A percentile compares a stretch with the other conserved stretches of the same genome.
These are phyloP conservation scores for Acrocephalus kingi DNA, from an alignment of 2,113 vertebrate genomes.

Conservation along the genomic window DNA sequence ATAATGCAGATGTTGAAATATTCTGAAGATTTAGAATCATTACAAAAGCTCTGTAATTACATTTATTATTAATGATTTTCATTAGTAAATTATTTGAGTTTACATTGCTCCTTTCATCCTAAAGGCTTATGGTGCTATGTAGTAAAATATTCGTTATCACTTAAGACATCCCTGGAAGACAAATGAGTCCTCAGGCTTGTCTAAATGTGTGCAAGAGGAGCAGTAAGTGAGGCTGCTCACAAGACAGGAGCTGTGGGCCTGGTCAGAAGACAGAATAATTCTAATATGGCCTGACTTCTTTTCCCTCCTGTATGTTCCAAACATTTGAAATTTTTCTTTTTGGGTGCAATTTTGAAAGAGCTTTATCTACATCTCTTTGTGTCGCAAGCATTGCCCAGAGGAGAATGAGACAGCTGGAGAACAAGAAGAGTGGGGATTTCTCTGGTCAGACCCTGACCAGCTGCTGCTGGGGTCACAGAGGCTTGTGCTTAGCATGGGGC, in stretches of 20 bases:
- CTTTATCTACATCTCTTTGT: neutral
- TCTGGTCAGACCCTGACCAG: neutral
- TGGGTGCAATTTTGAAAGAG: neutral
- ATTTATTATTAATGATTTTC: neutral
- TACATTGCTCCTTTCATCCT: neutral
- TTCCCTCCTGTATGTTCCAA: accelerated
- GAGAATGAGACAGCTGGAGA: neutral
- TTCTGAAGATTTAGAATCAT: neutral
- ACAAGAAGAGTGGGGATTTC: neutral
- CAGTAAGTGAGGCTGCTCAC: neutral
- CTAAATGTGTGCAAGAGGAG: neutral
- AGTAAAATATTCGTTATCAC: neutral
- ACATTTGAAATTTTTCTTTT: too few relatives aligned
- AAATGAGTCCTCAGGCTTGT: neutral
- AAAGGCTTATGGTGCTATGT: neutral
- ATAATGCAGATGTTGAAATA: neutral
- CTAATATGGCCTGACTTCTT: neutral
- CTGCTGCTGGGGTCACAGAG: neutral
- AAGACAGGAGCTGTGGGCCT: neutral
- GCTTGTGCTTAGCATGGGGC: accelerated
- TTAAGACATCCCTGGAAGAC: neutral
- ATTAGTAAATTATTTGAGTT: neutral
- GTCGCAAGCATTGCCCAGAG: neutral
- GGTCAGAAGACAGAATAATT: neutral
- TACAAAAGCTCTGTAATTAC: neutral